Conservation (phyloP, 2,113 vertebrate genomes). For the western clawed frog (Xenopus tropicalis) region UCB_Xtro_10.0 CM004449.2:112554001-112554500, state of each 20-base stretch:
- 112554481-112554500: background rate
- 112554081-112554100: too few species aligned
- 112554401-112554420: background rate
- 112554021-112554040: too few species aligned
- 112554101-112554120: too few species aligned
- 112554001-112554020: too few species aligned
- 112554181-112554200: background rate
- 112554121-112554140: too few species aligned
- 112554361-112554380: background rate
- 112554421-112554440: background rate
- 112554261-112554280: constrained; percentile 3
- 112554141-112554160: background rate
- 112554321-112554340: constrained; percentile 1
- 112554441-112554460: background rate
- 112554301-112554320: constrained; percentile 8
- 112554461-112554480: background rate
- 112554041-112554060: too few species aligned
- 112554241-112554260: background rate
- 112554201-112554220: background rate
- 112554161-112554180: background rate
- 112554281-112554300: background rate
- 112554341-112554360: background rate
- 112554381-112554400: background rate
- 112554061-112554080: too few species aligned
- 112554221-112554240: background rate